These are phyloP conservation scores for Campopleginae sp. DNA, from an alignment of 2,888 invertebrate species.

Conservation along the genomic window DNA sequence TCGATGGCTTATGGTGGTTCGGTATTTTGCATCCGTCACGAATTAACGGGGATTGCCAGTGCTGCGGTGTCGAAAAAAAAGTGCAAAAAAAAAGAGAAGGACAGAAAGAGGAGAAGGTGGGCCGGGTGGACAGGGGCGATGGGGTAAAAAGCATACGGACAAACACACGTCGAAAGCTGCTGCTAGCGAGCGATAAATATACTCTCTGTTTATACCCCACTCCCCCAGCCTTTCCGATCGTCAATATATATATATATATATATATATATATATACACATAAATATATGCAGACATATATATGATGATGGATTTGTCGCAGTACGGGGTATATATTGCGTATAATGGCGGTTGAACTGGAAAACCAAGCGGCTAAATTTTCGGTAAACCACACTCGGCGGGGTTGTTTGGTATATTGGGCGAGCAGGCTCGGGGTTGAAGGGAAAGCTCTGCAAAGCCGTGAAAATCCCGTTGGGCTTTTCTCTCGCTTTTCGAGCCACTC, in stretches of 20 bases:
- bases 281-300: conserved; percentile 10
- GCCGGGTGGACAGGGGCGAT: background rate
- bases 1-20: conserved; percentile 19
- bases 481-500: conserved; percentile 46
- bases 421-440: background rate
- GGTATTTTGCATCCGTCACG: conserved; percentile 42
- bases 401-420: background rate
- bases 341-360: conserved; percentile 52
- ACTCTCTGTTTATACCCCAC: conserved; percentile 25
- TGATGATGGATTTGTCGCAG: conserved; percentile 60
- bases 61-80: background rate
- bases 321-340: conserved; percentile 28
- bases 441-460: conserved; percentile 45
- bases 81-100: background rate
- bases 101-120: conserved; percentile 1
- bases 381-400: conserved; percentile 58
- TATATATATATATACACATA: background rate
- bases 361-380: conserved; percentile 59
- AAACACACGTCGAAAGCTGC: conserved; percentile 10
- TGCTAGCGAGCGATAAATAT: conserved; percentile 49
- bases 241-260: conserved; percentile 24
- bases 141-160: background rate
- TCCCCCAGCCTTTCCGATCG: conserved; percentile 43
- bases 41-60: background rate
- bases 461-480: conserved; percentile 50